Base-by-base conservation (phyloP, 2,113 vertebrate species). In the Noctilio leporinus region DNA sequence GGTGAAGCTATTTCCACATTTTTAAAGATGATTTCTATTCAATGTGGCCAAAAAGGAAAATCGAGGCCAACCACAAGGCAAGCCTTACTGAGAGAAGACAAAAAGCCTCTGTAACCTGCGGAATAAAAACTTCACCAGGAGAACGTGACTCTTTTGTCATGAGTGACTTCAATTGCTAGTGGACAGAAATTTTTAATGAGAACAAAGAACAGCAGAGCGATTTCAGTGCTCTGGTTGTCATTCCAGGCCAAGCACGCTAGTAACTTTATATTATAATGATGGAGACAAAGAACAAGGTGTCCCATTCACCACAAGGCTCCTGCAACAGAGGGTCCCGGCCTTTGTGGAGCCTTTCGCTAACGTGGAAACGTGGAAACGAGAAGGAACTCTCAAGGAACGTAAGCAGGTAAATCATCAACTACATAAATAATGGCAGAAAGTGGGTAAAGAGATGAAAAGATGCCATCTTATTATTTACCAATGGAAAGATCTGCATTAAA, bases 281-380 rank as follows among this genome's bases (percentile, higher is more conserved):
- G 75, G 77, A 72, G 30, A 92, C 95, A 86, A 40, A 83, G 98
- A 97, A 96, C 49, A 95, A 97, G 62, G 17, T 94, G 91, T 96
- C 84, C 85, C 82, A 70, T 96, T 96, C 93, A 96, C 51, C 20
- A 6, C 10, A 40, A 55, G 65, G 59, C 55, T 85, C 77, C 80
- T 30, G 51, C 62, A 77, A 17, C n/a, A 51, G 59, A 86, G 76
- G 90, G 76, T 72, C 86, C 51, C 1, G 12, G 43, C 69, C 4
- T 64, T 59, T 45, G 30, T 19, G 22, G 62, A 19, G 59, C 92
- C 47, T 86, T 91, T 89, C 77, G 87, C n/a, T 84, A n/a, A n/a
- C n/a, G n/a, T n/a, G n/a, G 16, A 86, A 89, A n/a, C n/a, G 91
- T 72, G 45, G 47, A 92, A 97, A 84, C 0, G 19, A 86, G 43